Conservation (phyloP, 2,888 invertebrate species). For the Odontothrips loti region DNA sequence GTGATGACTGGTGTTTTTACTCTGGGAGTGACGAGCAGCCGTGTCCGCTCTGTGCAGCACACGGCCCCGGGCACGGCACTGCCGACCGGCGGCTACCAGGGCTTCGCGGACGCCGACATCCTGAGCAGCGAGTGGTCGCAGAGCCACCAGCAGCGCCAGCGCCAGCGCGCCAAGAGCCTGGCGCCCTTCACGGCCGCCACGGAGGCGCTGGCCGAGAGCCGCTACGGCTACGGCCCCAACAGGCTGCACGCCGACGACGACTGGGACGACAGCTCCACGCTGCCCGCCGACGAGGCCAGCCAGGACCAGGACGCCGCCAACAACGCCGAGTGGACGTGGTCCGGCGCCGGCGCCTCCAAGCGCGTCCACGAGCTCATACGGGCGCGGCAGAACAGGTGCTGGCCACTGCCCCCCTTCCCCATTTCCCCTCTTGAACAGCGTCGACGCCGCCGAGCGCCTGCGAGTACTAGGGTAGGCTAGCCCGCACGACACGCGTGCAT, state of each 20-base stretch:
- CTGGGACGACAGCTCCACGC: slow-evolving; percentile 51
- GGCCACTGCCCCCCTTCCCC: background rate
- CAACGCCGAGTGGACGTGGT: slow-evolving; percentile 58
- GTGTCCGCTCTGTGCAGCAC: slow-evolving; percentile 31
- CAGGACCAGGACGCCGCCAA: slow-evolving; percentile 44
- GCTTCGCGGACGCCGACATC: slow-evolving; percentile 70
- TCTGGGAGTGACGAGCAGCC: too few species aligned
- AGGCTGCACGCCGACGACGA: slow-evolving; percentile 50
- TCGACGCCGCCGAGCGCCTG: too few species aligned
- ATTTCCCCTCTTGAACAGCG: background rate
- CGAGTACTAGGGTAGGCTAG: too few species aligned
- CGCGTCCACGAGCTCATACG: slow-evolving; percentile 21
- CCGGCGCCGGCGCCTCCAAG: slow-evolving; percentile 59
- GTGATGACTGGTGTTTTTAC: too few species aligned
- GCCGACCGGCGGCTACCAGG: slow-evolving; percentile 53
- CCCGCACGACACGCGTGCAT: too few species aligned
- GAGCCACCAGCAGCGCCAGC: slow-evolving; percentile 41
- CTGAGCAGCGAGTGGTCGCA: slow-evolving; percentile 60
- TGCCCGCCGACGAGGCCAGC: slow-evolving; percentile 42
- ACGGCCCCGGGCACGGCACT: slow-evolving; percentile 46
- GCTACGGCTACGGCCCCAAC: slow-evolving; percentile 49
- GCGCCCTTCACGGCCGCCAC: slow-evolving; percentile 30
- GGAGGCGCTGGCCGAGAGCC: slow-evolving; percentile 44
- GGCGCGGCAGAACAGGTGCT: slow-evolving; percentile 4
- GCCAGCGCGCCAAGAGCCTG: slow-evolving; percentile 51